Conservation (phyloP, 2,888 invertebrate species). For the Amaurobius ferox region DNA sequence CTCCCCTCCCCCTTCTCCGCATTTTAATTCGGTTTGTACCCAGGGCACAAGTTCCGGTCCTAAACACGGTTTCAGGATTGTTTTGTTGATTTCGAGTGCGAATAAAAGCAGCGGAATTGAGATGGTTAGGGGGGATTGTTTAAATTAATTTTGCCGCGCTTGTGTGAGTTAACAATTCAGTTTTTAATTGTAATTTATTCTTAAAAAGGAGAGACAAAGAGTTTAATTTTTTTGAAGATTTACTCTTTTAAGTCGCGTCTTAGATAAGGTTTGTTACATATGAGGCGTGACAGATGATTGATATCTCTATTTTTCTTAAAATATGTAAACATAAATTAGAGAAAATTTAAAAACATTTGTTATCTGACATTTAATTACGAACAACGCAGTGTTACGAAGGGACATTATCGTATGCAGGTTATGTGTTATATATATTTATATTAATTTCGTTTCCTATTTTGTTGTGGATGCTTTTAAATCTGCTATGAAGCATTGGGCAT, state of each 20-base stretch:
- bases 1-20: not conserved
- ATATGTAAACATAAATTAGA: not conserved
- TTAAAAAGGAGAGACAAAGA: not conserved
- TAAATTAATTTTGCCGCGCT: not conserved
- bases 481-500: no score
- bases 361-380: no score
- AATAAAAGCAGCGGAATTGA: conserved; percentile 19
- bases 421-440: no score
- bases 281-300: not conserved
- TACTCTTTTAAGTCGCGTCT: not conserved
- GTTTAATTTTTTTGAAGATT: not conserved
- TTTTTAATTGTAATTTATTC: conserved; percentile 12
- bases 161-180: conserved; percentile 1
- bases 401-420: no score
- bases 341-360: no score
- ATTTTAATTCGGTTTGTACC: conserved; percentile 44
- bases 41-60: conserved; percentile 34
- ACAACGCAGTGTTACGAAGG: no score
- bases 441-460: no score
- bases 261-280: not conserved
- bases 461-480: no score
- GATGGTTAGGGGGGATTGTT: not conserved
- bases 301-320: not conserved
- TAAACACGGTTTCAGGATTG: conserved; percentile 29
- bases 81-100: conserved; percentile 25